Conservation (phyloP, 2,888 invertebrate genomes). For the Gisinianus flammeolus region DNA sequence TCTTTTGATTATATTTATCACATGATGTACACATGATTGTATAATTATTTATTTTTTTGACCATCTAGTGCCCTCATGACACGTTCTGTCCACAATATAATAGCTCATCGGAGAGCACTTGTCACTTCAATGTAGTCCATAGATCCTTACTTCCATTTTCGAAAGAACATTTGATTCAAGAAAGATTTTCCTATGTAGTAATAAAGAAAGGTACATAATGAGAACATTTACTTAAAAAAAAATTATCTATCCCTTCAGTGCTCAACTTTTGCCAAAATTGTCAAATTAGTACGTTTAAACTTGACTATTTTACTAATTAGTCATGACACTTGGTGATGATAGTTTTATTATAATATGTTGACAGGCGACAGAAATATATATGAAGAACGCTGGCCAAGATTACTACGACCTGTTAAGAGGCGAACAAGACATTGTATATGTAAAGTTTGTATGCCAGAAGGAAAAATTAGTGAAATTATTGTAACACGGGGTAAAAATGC, state of each 20-base stretch:
- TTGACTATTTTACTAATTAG: neutral
- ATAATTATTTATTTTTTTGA: too few species aligned
- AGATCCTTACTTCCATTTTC: slow-evolving; percentile 64
- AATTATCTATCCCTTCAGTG: neutral
- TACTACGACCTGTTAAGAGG: slow-evolving; percentile 74
- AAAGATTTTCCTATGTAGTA: slow-evolving; percentile 79
- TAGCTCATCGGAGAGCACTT: slow-evolving; percentile 69
- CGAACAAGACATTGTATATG: slow-evolving; percentile 78
- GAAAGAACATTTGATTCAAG: slow-evolving; percentile 64
- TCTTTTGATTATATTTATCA: too few species aligned
- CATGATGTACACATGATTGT: too few species aligned
- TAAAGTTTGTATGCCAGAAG: slow-evolving; percentile 75
- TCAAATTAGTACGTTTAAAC: neutral
- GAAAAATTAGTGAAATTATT: slow-evolving; percentile 76
- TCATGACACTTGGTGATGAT: neutral
- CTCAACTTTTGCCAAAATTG: neutral
- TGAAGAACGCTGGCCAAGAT: slow-evolving; percentile 76
- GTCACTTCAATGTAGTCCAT: slow-evolving; percentile 76
- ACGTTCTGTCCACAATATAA: slow-evolving; percentile 74
- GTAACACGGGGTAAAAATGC: slow-evolving; percentile 78
- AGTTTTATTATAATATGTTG: slow-evolving; percentile 45
- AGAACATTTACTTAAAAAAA: neutral
- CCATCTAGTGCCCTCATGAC: slow-evolving; percentile 85
- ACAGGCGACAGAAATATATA: slow-evolving; percentile 63
- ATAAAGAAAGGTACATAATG: slow-evolving; percentile 73